Conservation (phyloP, 2,888 invertebrate genomes). For the Nomada goodeniana region DNA sequence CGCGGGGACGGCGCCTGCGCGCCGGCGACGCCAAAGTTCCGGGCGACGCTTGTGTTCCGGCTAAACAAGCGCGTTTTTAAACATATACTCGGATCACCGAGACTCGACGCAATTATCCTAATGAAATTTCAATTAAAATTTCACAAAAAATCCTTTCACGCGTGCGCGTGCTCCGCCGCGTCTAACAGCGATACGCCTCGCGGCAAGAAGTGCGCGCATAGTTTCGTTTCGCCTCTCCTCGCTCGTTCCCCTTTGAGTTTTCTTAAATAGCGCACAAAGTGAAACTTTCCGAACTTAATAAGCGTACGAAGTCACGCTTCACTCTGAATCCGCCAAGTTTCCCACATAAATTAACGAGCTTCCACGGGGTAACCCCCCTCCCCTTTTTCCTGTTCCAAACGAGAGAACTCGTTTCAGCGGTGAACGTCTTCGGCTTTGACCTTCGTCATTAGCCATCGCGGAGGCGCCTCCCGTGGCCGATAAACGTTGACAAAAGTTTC, state of each 20-base stretch:
- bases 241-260: not conserved
- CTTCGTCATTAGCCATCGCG: constrained; percentile 21
- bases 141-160: accelerated
- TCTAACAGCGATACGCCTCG: not conserved
- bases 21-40: too few relatives aligned
- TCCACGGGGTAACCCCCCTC: not conserved
- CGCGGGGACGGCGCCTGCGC: not conserved
- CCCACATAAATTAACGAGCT: constrained; percentile 48
- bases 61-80: too few relatives aligned
- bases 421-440: constrained; percentile 40
- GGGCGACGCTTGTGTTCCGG: too few relatives aligned
- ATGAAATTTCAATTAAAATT: not conserved
- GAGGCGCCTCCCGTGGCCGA: not conserved
- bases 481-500: constrained; percentile 24
- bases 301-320: constrained; percentile 14
- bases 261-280: not conserved
- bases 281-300: constrained; percentile 9
- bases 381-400: constrained; percentile 11
- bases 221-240: not conserved
- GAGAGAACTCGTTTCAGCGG: constrained; percentile 11
- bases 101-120: too few relatives aligned
- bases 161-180: not conserved
- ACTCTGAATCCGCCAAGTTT: constrained; percentile 1
- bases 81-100: too few relatives aligned
- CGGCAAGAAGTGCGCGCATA: not conserved